Conservation (phyloP, 2,797 vertebrate genomes). For the Karalla daura region DNA sequence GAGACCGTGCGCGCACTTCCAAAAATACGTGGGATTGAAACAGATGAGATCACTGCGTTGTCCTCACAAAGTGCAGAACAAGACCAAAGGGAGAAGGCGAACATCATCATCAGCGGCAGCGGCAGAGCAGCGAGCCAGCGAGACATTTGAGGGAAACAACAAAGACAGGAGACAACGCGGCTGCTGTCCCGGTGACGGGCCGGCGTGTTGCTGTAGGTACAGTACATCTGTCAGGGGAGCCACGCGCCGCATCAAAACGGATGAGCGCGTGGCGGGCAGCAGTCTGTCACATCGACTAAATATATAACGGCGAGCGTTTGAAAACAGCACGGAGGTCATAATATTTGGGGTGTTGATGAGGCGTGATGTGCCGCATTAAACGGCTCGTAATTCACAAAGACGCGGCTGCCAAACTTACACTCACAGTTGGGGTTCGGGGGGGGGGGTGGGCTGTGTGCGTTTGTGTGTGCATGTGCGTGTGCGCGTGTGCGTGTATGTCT, state of each 20-base stretch:
- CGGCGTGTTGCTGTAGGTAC: constrained; percentile 50
- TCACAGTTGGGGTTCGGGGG: constrained; percentile 30
- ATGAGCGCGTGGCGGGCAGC: constrained; percentile 21
- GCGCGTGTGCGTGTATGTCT: constrained; percentile 10
- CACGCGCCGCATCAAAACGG: constrained; percentile 43
- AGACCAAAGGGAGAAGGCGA: constrained; percentile 70
- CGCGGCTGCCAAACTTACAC: constrained; percentile 55
- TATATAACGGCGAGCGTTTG: constrained; percentile 44
- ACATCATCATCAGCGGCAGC: constrained; percentile 62
- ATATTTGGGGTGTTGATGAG: constrained; percentile 54
- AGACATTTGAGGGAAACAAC: constrained; percentile 62
- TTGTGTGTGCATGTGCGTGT: constrained; percentile 24
- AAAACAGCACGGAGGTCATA: constrained; percentile 51
- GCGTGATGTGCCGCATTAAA: constrained; percentile 46
- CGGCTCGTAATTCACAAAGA: constrained; percentile 61
- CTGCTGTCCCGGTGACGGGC: constrained; percentile 60
- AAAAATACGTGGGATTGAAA: constrained; percentile 78
- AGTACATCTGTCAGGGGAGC: constrained; percentile 55
- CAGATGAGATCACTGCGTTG: constrained; percentile 73
- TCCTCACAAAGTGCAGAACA: constrained; percentile 73
- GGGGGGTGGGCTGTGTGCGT: constrained; percentile 42
- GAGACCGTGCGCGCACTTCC: constrained; percentile 64
- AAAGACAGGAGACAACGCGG: constrained; percentile 57
- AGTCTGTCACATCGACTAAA: constrained; percentile 56
- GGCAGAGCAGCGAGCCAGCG: constrained; percentile 19